A percentile compares a stretch with the other conserved stretches of the same genome.
These are phyloP conservation scores for Pygoscelis adeliae DNA, from an alignment of 2,113 vertebrate genomes.

Conservation along the genomic window DNA sequence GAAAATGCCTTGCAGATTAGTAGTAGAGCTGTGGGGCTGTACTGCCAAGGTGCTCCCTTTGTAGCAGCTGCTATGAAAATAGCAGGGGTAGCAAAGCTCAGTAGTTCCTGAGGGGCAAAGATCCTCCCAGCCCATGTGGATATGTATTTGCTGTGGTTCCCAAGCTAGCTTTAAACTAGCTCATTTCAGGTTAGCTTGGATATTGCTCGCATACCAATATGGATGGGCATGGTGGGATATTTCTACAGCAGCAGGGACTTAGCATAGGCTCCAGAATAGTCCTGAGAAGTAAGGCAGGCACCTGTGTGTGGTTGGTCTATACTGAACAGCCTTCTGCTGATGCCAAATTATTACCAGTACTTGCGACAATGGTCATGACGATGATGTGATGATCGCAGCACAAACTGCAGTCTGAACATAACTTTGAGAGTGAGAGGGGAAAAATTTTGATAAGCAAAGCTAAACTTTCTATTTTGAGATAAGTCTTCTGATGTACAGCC, in stretches of 20 bases:
- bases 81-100: not conserved
- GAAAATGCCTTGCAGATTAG: not conserved
- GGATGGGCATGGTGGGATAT: not conserved
- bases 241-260: not conserved
- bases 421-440: not conserved
- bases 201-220: not conserved
- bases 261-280: not conserved
- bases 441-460: not conserved
- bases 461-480: not conserved
- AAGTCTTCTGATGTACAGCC: not conserved
- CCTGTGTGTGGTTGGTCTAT: not conserved
- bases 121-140: not conserved
- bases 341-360: not conserved
- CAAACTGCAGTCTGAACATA: not conserved
- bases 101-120: not conserved
- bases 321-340: not conserved
- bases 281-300: not conserved
- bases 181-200: not conserved
- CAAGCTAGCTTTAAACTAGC: not conserved
- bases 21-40: not conserved
- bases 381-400: not conserved
- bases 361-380: not conserved
- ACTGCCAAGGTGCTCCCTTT: not conserved
- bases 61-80: not conserved
- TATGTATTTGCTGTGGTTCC: not conserved